A percentile compares a stretch with the other conserved stretches of the same genome.
phyloP scores from a whole-genome alignment of 2,888 invertebrate species.

The Noctuana brunneofusca region DNA sequence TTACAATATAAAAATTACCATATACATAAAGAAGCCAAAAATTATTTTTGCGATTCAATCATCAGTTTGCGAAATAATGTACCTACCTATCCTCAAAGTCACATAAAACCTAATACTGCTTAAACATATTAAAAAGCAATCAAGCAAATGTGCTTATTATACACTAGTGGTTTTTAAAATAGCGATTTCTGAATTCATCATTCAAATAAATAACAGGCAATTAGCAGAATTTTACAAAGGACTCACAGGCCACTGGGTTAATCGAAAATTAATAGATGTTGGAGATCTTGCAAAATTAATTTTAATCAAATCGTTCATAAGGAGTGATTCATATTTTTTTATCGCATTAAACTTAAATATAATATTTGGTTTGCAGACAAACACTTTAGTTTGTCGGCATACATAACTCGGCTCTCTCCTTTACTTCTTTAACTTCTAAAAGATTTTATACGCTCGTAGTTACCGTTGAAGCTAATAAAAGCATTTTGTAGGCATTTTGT shows the following conservation, averaged over 20 bases:
- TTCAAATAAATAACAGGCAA: constrained; percentile 24
- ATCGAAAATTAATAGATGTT: constrained; percentile 33
- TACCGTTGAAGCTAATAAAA: too few relatives aligned
- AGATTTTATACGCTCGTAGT: too few relatives aligned
- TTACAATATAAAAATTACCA: too few relatives aligned
- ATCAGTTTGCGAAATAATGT: neutral
- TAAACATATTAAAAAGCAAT: constrained; percentile 30
- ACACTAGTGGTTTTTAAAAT: constrained; percentile 6
- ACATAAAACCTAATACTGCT: neutral
- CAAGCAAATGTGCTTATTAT: constrained; percentile 23
- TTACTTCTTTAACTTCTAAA: too few relatives aligned
- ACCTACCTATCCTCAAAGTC: neutral
- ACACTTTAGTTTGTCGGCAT: too few relatives aligned
- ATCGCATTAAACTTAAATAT: neutral
- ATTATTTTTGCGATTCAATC: neutral
- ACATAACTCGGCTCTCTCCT: too few relatives aligned
- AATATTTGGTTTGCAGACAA: too few relatives aligned
- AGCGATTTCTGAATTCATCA: constrained; percentile 11
- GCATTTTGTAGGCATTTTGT: too few relatives aligned
- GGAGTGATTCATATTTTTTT: constrained; percentile 5
- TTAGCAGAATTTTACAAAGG: constrained; percentile 22
- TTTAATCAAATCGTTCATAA: constrained; percentile 2
- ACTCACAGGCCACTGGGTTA: constrained; percentile 9
- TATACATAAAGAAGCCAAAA: too few relatives aligned
- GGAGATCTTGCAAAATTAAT: constrained; percentile 14